These are phyloP conservation scores for Mola mola DNA, from an alignment of 2,113 vertebrate species.

Conservation along the genomic window DNA sequence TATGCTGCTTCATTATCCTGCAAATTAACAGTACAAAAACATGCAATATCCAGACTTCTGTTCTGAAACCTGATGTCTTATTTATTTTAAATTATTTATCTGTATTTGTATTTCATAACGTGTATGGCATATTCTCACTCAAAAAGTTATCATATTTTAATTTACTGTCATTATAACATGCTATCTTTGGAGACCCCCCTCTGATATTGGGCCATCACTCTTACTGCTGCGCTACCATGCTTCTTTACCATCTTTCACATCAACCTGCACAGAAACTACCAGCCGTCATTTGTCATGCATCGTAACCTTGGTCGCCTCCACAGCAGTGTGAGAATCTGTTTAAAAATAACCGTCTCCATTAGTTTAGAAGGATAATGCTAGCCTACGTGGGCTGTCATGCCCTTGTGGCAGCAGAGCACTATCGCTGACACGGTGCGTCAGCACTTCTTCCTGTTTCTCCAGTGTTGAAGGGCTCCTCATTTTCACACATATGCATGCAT, in stretches of 20 bases:
- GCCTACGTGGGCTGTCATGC: conserved; percentile 77
- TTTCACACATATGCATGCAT: conserved; percentile 46
- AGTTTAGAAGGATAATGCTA: conserved; percentile 79
- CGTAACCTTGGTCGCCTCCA: conserved; percentile 82
- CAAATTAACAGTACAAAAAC: conserved; percentile 16
- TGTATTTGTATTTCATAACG: no score
- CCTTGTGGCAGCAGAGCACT: conserved; percentile 78
- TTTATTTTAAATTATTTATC: neutral
- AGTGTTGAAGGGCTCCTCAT: conserved; percentile 73
- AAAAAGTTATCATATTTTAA: no score
- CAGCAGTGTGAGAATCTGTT: conserved; percentile 81
- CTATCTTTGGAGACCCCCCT: conserved; percentile 13
- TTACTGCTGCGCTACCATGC: conserved; percentile 27
- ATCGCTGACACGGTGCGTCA: conserved; percentile 81
- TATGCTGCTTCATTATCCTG: no score
- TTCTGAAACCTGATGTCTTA: neutral
- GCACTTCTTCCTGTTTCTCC: conserved; percentile 81
- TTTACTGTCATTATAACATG: conserved; percentile 19
- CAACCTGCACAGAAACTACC: conserved; percentile 52
- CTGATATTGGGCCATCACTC: conserved; percentile 29
- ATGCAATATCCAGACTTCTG: conserved; percentile 1
- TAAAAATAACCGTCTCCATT: conserved; percentile 85
- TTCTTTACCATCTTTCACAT: conserved; percentile 51
- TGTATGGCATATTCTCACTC: no score
- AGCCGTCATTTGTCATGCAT: conserved; percentile 66